phyloP scores from a whole-genome alignment of 2,888 invertebrate species.

The Ophioninae sp. region DNA sequence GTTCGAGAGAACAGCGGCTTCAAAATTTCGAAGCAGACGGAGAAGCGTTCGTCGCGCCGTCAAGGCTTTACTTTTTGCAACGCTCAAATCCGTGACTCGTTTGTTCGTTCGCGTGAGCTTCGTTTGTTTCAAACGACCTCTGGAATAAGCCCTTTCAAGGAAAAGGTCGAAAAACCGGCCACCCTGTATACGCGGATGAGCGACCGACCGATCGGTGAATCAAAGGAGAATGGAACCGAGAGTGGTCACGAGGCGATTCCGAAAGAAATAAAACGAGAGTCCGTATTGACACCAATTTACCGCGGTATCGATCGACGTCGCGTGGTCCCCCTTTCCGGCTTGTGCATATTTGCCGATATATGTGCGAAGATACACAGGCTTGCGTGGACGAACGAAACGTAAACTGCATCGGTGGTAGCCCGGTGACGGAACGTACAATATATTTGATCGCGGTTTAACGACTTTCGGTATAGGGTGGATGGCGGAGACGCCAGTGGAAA shows the following conservation, averaged over 20 bases:
- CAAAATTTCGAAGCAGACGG: no score
- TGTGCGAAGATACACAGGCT: neutral
- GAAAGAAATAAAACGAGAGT: neutral
- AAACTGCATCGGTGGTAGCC: slow-evolving; percentile 34
- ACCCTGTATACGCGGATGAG: neutral
- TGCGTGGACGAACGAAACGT: slow-evolving; percentile 25
- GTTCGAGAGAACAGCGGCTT: no score
- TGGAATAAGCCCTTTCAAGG: no score
- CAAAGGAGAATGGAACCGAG: neutral
- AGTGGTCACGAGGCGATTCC: neutral
- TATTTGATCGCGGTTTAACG: slow-evolving; percentile 57
- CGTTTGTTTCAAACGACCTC: neutral
- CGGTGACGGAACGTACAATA: slow-evolving; percentile 47
- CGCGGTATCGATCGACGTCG: slow-evolving; percentile 37
- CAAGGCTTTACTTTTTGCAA: no score
- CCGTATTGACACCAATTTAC: neutral
- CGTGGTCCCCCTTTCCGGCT: slow-evolving; percentile 41
- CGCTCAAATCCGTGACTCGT: no score
- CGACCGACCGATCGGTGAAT: neutral
- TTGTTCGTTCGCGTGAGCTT: no score
- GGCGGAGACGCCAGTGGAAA: slow-evolving; percentile 8
- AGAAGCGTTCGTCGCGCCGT: no score
- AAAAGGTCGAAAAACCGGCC: no score
- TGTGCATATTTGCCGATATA: neutral
- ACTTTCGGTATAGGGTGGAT: slow-evolving; percentile 16